Evolutionary conservation across 2,113 vertebrate species (phyloP).

Genomic region (Oophaga pumilio): DNA sequence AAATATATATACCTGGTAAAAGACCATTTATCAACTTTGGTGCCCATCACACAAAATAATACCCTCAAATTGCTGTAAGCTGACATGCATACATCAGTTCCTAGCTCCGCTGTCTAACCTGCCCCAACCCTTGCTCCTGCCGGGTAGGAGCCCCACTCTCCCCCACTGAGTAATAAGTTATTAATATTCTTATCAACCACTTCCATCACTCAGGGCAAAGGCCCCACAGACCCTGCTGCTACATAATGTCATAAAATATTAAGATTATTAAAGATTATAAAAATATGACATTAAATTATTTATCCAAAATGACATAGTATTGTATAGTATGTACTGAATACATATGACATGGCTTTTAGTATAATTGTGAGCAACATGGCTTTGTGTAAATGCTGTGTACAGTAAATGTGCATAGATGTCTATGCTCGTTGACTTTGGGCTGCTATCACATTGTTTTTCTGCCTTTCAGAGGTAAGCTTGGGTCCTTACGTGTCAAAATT

Average conservation of each 20-base stretch:
- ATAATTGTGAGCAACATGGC: not conserved
- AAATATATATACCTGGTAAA: not conserved
- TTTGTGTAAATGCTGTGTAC: not conserved
- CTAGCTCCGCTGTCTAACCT: too few relatives aligned
- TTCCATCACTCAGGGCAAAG: not conserved
- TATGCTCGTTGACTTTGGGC: not conserved
- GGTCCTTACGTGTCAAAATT: constrained; percentile 83
- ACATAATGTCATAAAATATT: not conserved
- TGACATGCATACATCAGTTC: too few relatives aligned
- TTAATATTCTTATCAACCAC: not conserved
- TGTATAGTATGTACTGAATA: not conserved
- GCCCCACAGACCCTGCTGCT: not conserved
- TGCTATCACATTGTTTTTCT: not conserved
- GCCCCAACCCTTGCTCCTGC: not conserved
- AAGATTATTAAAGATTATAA: too few relatives aligned
- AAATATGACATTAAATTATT: not conserved
- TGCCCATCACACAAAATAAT: too few relatives aligned
- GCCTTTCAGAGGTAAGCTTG: constrained; percentile 77
- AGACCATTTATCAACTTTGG: too few relatives aligned
- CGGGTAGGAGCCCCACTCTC: not conserved
- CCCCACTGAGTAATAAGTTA: not conserved
- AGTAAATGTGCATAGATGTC: not conserved
- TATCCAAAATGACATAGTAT: not conserved
- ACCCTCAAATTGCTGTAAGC: too few relatives aligned
- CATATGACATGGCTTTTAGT: not conserved